phyloP scores from a whole-genome alignment of 2,888 invertebrate genomes.

The Polylopha cassiicola region DNA sequence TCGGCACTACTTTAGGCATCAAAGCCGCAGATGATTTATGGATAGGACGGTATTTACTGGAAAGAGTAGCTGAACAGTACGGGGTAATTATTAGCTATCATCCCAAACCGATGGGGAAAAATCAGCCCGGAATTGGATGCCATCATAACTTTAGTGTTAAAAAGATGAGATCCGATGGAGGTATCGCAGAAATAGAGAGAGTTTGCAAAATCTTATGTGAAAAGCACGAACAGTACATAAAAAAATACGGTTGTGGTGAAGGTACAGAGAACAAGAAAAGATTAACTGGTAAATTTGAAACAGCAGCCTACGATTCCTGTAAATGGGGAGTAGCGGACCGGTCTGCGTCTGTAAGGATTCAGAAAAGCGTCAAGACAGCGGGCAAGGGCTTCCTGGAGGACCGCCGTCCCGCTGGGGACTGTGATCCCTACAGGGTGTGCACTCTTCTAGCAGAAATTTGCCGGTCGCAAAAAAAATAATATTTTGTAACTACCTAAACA shows the following conservation, averaged over 20 bases:
- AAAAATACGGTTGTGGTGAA: conserved; percentile 91
- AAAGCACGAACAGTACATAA: conserved; percentile 83
- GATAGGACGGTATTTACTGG: conserved; percentile 89
- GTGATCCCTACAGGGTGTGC: conserved; percentile 86
- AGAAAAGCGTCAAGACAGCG: conserved; percentile 89
- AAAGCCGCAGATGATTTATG: conserved; percentile 90
- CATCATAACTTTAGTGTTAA: conserved; percentile 94
- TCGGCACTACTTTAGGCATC: conserved; percentile 93
- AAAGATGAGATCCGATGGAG: conserved; percentile 87
- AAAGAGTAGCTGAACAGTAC: conserved; percentile 91
- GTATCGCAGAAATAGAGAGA: conserved; percentile 85
- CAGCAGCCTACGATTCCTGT: conserved; percentile 94
- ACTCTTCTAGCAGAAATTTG: conserved; percentile 67
- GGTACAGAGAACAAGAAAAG: conserved; percentile 96
- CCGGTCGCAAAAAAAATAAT: too few species aligned
- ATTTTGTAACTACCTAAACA: too few species aligned
- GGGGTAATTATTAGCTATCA: conserved; percentile 83
- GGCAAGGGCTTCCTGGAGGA: conserved; percentile 96
- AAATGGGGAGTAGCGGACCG: conserved; percentile 92
- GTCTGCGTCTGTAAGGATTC: conserved; percentile 93
- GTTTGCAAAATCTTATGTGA: conserved; percentile 85
- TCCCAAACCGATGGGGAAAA: conserved; percentile 86
- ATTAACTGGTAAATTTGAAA: conserved; percentile 95
- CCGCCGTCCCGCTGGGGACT: conserved; percentile 93
- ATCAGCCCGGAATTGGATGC: conserved; percentile 91